A percentile compares a stretch with the other conserved stretches of the same genome.
phyloP scores from a whole-genome alignment of 2,888 invertebrate genomes.

The Alentia gelatinosa region DNA sequence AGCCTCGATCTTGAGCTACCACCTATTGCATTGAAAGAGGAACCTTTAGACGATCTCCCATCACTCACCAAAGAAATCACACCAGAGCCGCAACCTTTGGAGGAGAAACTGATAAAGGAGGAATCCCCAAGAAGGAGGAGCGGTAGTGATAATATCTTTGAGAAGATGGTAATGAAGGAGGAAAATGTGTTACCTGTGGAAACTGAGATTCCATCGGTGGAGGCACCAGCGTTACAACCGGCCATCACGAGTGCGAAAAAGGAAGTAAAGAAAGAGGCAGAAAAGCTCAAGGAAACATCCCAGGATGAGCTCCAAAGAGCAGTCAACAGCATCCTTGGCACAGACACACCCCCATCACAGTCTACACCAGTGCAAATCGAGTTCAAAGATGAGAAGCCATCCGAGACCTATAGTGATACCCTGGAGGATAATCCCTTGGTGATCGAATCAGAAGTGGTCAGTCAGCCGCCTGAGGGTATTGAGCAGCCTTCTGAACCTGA shows the following conservation, averaged over 20 bases:
- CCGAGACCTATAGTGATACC: background rate
- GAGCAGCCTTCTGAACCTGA: background rate
- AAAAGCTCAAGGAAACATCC: constrained; percentile 58
- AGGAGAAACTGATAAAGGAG: background rate
- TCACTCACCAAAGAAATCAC: constrained; percentile 10
- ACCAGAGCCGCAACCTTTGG: background rate
- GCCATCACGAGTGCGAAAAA: background rate
- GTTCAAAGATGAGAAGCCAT: background rate
- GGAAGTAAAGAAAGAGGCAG: constrained; percentile 29
- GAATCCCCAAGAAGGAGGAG: background rate
- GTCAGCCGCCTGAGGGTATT: background rate
- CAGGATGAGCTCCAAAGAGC: constrained; percentile 40
- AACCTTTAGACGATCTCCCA: background rate
- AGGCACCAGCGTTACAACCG: constrained; percentile 14
- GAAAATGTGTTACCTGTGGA: constrained; percentile 4
- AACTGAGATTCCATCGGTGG: background rate
- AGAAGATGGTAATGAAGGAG: constrained; percentile 58
- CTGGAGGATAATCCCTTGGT: background rate
- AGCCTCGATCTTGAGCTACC: background rate
- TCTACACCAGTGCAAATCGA: background rate
- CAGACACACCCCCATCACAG: background rate
- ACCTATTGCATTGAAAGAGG: background rate
- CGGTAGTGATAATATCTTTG: constrained; percentile 57
- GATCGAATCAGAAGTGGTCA: constrained; percentile 1
- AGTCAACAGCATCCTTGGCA: constrained; percentile 13